phyloP scores from a whole-genome alignment of 1,140 invertebrate species.

The Papilio machaon region DNA sequence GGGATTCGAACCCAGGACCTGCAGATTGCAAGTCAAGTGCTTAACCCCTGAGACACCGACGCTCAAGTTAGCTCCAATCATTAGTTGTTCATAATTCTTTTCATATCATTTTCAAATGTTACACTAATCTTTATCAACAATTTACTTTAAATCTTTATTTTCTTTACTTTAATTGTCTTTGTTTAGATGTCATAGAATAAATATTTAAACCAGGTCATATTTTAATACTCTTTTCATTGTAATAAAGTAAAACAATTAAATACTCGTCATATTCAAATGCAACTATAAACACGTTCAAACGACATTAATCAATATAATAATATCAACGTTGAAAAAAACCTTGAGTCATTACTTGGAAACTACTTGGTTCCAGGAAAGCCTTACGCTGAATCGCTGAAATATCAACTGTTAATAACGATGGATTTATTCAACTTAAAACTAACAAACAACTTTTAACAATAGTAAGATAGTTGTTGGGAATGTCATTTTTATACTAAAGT shows the following conservation, averaged over 20 bases:
- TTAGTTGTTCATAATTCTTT: too few species aligned
- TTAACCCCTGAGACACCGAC: too few species aligned
- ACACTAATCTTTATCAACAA: too few species aligned
- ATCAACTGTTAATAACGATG: constrained; percentile 15
- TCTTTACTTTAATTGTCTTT: not conserved
- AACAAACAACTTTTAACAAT: constrained; percentile 25
- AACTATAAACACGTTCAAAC: not conserved
- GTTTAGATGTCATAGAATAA: not conserved
- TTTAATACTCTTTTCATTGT: not conserved
- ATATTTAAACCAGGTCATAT: not conserved
- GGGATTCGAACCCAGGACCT: too few species aligned
- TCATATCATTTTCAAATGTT: too few species aligned
- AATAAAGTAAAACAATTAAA: constrained; percentile 26
- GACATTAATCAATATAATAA: constrained; percentile 25
- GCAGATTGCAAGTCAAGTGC: too few species aligned
- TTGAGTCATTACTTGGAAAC: constrained; percentile 31
- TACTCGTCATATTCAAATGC: constrained; percentile 22
- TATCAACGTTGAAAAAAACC: constrained; percentile 13
- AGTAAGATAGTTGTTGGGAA: not conserved
- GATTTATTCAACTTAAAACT: constrained; percentile 13
- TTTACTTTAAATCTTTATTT: too few species aligned
- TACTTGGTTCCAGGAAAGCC: constrained; percentile 9
- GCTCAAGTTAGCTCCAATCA: too few species aligned
- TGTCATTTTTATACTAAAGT: not conserved
- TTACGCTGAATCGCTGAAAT: not conserved